Percentiles rank a stretch among this genome's conserved stretches.
Evolutionary conservation across 23 tunicate species (phyloP).

Genomic region (Halocynthia roretzi): DNA sequence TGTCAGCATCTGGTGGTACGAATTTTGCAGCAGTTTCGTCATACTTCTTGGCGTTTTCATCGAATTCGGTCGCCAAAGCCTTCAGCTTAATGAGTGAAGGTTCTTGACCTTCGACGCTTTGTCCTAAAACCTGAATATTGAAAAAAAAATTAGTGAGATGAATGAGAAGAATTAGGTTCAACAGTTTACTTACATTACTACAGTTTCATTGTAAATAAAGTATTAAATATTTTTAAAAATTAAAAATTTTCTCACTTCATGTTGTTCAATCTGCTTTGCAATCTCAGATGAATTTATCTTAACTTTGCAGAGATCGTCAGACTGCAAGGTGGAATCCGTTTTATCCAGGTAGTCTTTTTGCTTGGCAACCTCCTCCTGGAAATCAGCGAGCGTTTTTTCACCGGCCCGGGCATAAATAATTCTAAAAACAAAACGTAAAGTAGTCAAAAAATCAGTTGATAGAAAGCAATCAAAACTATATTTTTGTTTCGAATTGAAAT

Average conservation of each 20-base stretch:
- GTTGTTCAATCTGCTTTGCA: constrained; percentile 38
- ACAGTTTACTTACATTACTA: background rate
- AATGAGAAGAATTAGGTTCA: background rate
- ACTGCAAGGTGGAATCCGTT: constrained; percentile 29
- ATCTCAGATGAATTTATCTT: constrained; percentile 34
- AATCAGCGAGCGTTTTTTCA: constrained; percentile 33
- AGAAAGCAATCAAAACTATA: no score
- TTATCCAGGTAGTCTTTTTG: constrained; percentile 36
- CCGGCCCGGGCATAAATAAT: constrained; percentile 34
- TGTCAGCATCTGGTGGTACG: constrained; percentile 36
- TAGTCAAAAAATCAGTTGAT: no score
- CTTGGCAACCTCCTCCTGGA: constrained; percentile 34
- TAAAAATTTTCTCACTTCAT: constrained; percentile 43
- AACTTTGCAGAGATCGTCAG: constrained; percentile 17
- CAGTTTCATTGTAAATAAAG: background rate
- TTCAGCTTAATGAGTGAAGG: constrained; percentile 28
- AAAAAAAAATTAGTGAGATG: background rate
- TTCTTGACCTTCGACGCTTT: constrained; percentile 21
- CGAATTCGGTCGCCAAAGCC: constrained; percentile 48
- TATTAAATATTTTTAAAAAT: background rate
- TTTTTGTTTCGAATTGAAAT: background rate
- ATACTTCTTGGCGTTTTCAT: constrained; percentile 54
- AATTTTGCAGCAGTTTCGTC: constrained; percentile 48
- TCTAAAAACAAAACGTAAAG: constrained; percentile 15
- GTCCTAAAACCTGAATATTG: constrained; percentile 18